Base-by-base conservation (phyloP, 23 tunicate species). In the Botrylloides violaceus region DNA sequence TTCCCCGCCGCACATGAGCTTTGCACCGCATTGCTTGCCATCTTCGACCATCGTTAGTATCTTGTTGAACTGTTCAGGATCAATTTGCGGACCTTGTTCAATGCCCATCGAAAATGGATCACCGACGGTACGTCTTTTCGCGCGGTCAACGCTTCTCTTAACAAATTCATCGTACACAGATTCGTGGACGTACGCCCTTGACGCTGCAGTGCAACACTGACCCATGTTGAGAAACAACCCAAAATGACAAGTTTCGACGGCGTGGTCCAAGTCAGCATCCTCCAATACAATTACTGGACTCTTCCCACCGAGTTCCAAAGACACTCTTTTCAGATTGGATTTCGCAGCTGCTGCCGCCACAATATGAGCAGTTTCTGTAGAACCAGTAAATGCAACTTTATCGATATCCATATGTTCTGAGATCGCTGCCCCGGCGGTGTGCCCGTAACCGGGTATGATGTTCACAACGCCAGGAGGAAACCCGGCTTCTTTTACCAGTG, bases 341-440 rank as follows among this genome's bases (percentile, higher is more conserved):
- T 75, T 79, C 9, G 77, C 96, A 32, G 99, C 96, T 18, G 96
- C 99, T 55, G 73, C 76, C 83, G 70, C 72, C 57, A 95, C 76
- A 32, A 87, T 73, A 68, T 82, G 85, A 25, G 59, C 58, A 34
- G 82, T 87, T 73, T 94, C 95, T 20, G 95, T 82, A 2, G 99
- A 94, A 2, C 99, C 95, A 23, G 99, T 94, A 56, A 94, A 94
- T 1, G 90, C 95, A 27, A 94, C 82, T 50, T 94, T 94, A 59
- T 94, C 92, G 36, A 94, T 55, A 32, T 86, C 99, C 89, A 81
- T 77, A 53, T 94, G 99, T 66, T 81, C 95, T 34, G 92, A 59
- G 43, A 94, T 94, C 28, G 99, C 99, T 1, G 99, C 99, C 0
- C 99, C 99, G 38, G 99, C 99, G 1, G 99, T 94, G 26, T 95